These are phyloP conservation scores for Vanessa cardui DNA, from an alignment of 2,888 invertebrate genomes.

Conservation along the genomic window DNA sequence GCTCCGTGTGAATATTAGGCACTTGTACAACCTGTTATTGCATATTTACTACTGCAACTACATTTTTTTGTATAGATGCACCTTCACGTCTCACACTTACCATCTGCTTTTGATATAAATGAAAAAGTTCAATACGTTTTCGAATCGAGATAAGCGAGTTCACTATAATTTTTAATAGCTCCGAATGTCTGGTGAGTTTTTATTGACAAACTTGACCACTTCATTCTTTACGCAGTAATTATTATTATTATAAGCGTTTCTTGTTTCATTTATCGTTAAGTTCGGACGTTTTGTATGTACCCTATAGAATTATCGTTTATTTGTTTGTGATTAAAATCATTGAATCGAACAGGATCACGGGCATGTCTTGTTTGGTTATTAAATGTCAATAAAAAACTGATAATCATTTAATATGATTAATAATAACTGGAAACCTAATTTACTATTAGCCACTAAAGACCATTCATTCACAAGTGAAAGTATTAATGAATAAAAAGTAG, in stretches of 20 bases:
- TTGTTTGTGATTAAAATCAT: too few species aligned
- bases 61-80: slow-evolving; percentile 10
- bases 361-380: too few species aligned
- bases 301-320: too few species aligned
- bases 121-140: background rate
- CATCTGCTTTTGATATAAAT: slow-evolving; percentile 8
- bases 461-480: too few species aligned
- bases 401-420: too few species aligned
- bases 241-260: background rate
- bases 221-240: background rate
- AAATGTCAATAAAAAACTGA: too few species aligned
- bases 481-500: too few species aligned
- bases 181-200: background rate
- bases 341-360: too few species aligned
- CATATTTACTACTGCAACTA: slow-evolving; percentile 20
- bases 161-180: slow-evolving; percentile 2
- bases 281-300: background rate
- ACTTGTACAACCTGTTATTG: slow-evolving; percentile 25
- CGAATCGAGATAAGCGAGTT: slow-evolving; percentile 4
- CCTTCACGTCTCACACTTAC: background rate
- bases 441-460: too few species aligned
- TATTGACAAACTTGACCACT: background rate
- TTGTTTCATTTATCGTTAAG: background rate
- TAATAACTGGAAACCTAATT: too few species aligned
- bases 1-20: slow-evolving; percentile 35